These are phyloP conservation scores for Zoanthus gigantus DNA, from an alignment of 92 coral and sea anemone species.

Conservation along the genomic window DNA sequence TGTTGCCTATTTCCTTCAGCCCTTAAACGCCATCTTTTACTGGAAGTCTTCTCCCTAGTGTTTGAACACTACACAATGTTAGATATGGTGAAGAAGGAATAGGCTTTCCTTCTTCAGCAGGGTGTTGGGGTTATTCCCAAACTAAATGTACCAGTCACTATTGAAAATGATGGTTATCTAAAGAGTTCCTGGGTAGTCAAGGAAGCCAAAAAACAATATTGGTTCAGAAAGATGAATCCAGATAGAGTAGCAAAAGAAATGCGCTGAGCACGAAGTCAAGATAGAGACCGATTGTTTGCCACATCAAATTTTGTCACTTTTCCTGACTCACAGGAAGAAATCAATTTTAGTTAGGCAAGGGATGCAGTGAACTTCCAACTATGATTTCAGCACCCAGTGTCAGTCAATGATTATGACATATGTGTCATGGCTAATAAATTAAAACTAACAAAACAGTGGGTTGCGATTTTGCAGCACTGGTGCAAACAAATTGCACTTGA, in stretches of 20 bases:
- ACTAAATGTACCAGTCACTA: too few species aligned
- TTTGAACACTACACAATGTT: conserved; percentile 45
- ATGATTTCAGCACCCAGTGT: conserved; percentile 42
- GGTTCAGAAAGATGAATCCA: too few species aligned
- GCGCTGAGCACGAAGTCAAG: too few species aligned
- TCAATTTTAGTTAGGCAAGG: too few species aligned
- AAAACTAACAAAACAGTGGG: neutral
- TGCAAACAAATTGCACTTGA: neutral
- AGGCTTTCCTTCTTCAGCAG: too few species aligned
- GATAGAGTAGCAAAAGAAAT: too few species aligned
- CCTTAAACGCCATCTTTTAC: too few species aligned
- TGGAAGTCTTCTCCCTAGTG: too few species aligned
- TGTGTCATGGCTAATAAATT: neutral
- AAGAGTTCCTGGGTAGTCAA: conserved; percentile 17
- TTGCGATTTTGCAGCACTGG: too few species aligned
- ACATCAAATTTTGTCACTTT: conserved; percentile 58
- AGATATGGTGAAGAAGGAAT: conserved; percentile 50
- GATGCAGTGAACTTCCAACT: neutral
- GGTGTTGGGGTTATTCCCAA: too few species aligned
- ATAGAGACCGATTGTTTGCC: conserved; percentile 25
- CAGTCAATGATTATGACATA: conserved; percentile 55
- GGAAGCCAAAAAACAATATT: neutral
- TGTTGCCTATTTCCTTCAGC: neutral
- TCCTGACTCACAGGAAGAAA: neutral
- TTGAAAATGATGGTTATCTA: neutral